phyloP scores from a whole-genome alignment of 2,888 invertebrate genomes.

The Cantharis rufa region DNA sequence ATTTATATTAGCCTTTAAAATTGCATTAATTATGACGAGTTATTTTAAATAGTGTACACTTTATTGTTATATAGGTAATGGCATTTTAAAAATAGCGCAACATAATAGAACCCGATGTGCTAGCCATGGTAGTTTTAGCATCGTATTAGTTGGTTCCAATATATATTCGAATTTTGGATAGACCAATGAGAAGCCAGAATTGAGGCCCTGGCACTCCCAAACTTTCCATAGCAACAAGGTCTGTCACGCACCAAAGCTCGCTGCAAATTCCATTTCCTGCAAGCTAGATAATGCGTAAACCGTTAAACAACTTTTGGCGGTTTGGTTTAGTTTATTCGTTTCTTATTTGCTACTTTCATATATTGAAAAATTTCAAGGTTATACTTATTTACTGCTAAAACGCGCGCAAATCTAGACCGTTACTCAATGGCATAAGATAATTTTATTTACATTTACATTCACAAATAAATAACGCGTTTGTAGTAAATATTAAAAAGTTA shows the following conservation, averaged over 20 bases:
- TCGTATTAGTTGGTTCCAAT: constrained; percentile 23
- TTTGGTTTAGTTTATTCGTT: background rate
- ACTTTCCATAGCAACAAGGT: constrained; percentile 44
- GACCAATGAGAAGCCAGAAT: constrained; percentile 36
- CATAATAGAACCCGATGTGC: background rate
- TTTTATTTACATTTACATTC: constrained; percentile 12
- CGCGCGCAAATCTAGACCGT: background rate
- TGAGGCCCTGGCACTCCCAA: constrained; percentile 40
- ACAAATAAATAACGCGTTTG: background rate
- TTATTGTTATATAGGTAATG: background rate
- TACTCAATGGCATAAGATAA: background rate
- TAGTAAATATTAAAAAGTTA: background rate
- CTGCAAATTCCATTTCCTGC: constrained; percentile 38
- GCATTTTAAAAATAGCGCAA: background rate
- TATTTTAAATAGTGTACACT: background rate
- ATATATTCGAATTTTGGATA: constrained; percentile 25
- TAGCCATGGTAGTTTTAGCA: constrained; percentile 4
- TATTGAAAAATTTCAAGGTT: constrained; percentile 3
- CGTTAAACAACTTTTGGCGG: constrained; percentile 32
- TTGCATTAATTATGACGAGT: background rate
- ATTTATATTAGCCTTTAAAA: background rate
- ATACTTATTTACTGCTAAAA: background rate
- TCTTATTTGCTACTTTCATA: background rate
- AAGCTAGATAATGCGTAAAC: constrained; percentile 39
- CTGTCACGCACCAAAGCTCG: constrained; percentile 31